These are phyloP conservation scores for Apotomis capreana DNA, from an alignment of 2,888 invertebrate species.

Conservation along the genomic window DNA sequence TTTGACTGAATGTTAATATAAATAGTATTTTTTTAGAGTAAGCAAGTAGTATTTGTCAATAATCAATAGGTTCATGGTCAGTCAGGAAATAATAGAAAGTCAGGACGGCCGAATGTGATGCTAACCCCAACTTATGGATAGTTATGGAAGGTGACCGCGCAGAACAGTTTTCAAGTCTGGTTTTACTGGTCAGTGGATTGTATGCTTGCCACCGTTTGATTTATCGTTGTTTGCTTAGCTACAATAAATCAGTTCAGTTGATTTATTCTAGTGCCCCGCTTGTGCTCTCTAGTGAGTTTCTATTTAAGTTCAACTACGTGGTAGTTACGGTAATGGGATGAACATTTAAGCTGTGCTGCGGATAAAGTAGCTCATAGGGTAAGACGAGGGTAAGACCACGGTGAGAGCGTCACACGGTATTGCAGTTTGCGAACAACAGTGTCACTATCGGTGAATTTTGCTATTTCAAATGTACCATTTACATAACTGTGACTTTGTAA, in stretches of 20 bases:
- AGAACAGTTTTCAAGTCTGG: slow-evolving; percentile 11
- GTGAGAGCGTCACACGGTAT: too few relatives aligned
- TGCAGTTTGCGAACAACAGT: not conserved
- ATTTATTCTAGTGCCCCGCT: slow-evolving; percentile 59
- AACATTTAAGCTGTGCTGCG: slow-evolving; percentile 9
- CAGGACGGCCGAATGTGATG: too few relatives aligned
- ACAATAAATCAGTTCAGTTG: slow-evolving; percentile 74
- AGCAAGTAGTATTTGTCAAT: too few relatives aligned
- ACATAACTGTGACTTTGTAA: too few relatives aligned
- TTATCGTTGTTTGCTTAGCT: slow-evolving; percentile 69
- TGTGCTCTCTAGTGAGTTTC: slow-evolving; percentile 49
- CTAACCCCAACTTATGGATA: not conserved
- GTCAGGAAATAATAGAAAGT: too few relatives aligned
- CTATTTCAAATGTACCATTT: too few relatives aligned
- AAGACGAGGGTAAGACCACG: not conserved
- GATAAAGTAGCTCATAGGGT: slow-evolving; percentile 1
- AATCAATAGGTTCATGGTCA: too few relatives aligned
- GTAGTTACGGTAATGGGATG: slow-evolving; percentile 14
- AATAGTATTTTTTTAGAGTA: too few relatives aligned
- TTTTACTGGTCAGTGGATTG: slow-evolving; percentile 46
- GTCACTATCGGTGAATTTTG: not conserved
- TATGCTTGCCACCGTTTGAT: slow-evolving; percentile 57
- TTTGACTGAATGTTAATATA: too few relatives aligned
- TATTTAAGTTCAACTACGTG: slow-evolving; percentile 29
- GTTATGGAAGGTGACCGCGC: not conserved